Evolutionary conservation across 2,113 vertebrate genomes (phyloP), one percentile per base, ranked within the genome.

Genomic region (Lethenteron reissneri): DNA sequence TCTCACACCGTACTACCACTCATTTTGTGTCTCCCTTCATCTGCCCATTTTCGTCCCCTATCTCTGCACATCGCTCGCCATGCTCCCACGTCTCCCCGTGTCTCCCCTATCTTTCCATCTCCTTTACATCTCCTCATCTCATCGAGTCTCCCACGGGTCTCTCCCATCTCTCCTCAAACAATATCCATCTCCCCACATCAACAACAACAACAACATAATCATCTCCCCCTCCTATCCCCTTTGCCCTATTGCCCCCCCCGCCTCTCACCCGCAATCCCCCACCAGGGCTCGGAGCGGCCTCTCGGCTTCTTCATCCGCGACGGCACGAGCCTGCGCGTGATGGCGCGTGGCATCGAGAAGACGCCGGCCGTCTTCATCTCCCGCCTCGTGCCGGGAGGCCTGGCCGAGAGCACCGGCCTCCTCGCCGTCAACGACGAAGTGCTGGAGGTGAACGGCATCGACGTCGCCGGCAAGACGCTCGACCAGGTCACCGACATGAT

Each of bases 401-500:
- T 99, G 74, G 94, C 94, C 0, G 92, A 97, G 77, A 92, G 94
- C 84, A 99, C 92, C 0, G 94, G 94, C 17, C 81, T 99, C 74
- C 84, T 97, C 75, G 94, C 94, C 1, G 92, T 99, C n/a, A 97
- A 99, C 0, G 94, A 99, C 1, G 94, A 97, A 80, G 92, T 99
- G 70, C 79, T 99, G 76, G 94, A 99, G 81, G 94, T 99, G n/a
- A 99, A 97, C 3, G 94, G 94, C 74, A 99, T 99, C 13, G 94
- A 97, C 76, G 94, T 99, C 74, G 87, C 89, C 0, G 92, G 90
- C 25, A 97, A 96, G 79, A 92, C 91, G 3, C 80, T 99, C 2
- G 94, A 97, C 77, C 94, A 97, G 78, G 94, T 96, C 58, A 99
- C 94, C 3, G 94, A 99, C 81, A 99, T 99, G 94, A 99, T 97